Evolutionary conservation across 2,113 vertebrate genomes (phyloP).

Genomic region (Zingel zingel): DNA sequence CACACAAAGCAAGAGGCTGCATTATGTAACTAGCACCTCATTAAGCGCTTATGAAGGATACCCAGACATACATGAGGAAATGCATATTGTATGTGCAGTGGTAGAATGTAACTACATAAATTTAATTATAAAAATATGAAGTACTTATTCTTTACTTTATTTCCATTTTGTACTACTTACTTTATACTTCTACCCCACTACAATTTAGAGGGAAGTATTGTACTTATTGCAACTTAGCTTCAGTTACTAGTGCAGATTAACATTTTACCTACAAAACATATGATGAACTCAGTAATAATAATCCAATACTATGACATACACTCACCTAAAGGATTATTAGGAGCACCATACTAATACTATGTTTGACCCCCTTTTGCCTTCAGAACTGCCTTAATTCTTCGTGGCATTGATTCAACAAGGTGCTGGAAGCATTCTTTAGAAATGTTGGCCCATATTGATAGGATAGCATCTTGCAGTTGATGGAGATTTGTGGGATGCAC

Average conservation of each 20-base stretch:
- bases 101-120: background rate
- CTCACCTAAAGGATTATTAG: too few relatives aligned
- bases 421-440: too few relatives aligned
- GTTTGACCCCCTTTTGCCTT: too few relatives aligned
- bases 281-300: background rate
- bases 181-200: background rate
- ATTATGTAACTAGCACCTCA: background rate
- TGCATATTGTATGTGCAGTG: background rate
- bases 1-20: background rate
- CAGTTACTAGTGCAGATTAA: background rate
- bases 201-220: background rate
- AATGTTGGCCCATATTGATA: too few relatives aligned
- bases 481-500: too few relatives aligned
- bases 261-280: background rate
- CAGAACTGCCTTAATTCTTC: too few relatives aligned
- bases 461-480: too few relatives aligned
- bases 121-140: too few relatives aligned
- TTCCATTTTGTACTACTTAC: background rate
- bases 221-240: background rate
- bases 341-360: too few relatives aligned
- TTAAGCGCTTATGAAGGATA: slow-evolving; percentile 1
- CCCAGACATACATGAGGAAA: background rate
- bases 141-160: background rate
- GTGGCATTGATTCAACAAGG: too few relatives aligned
- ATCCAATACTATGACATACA: background rate